A percentile compares a stretch with the other conserved stretches of the same genome.
phyloP scores from a whole-genome alignment of 2,797 vertebrate species.

The Rhadinocentrus ornatus region DNA sequence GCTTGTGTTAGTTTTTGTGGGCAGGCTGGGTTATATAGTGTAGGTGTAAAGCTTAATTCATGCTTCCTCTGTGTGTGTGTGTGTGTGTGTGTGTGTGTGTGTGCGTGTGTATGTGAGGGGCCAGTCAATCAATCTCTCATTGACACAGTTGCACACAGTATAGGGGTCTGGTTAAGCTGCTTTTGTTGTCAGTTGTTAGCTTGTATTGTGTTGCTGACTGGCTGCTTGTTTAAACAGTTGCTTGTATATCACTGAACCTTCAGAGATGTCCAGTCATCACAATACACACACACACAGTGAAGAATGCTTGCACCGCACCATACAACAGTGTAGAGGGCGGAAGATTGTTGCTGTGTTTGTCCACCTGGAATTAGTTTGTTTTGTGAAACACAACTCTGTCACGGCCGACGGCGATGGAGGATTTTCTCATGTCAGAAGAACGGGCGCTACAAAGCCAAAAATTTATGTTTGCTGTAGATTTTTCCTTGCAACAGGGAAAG shows the following conservation, averaged over 20 bases:
- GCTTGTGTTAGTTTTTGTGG: slow-evolving; percentile 13
- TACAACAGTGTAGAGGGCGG: slow-evolving; percentile 12
- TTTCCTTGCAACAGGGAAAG: neutral
- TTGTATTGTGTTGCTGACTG: slow-evolving; percentile 54
- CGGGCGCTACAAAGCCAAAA: neutral
- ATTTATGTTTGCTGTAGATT: neutral
- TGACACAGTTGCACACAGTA: slow-evolving; percentile 37
- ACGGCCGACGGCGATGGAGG: slow-evolving; percentile 34
- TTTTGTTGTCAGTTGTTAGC: slow-evolving; percentile 66
- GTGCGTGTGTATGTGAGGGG: slow-evolving; percentile 9
- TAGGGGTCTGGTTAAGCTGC: slow-evolving; percentile 39
- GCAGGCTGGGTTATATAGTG: neutral
- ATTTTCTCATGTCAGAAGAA: slow-evolving; percentile 38
- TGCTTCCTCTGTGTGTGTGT: slow-evolving; percentile 10
- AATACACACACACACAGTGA: slow-evolving; percentile 16
- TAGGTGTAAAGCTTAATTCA: slow-evolving; percentile 30
- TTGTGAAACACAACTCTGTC: slow-evolving; percentile 55
- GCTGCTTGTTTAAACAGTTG: slow-evolving; percentile 66
- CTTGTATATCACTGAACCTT: slow-evolving; percentile 31
- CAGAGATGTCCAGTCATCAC: slow-evolving; percentile 31
- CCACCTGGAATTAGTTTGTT: slow-evolving; percentile 80
- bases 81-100: slow-evolving; percentile 1
- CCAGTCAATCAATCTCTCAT: slow-evolving; percentile 68
- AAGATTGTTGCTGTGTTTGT: slow-evolving; percentile 66
- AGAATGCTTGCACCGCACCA: slow-evolving; percentile 21